Base-by-base conservation (phyloP, 2,797 vertebrate genomes). In the Gorsachius magnificus region DNA sequence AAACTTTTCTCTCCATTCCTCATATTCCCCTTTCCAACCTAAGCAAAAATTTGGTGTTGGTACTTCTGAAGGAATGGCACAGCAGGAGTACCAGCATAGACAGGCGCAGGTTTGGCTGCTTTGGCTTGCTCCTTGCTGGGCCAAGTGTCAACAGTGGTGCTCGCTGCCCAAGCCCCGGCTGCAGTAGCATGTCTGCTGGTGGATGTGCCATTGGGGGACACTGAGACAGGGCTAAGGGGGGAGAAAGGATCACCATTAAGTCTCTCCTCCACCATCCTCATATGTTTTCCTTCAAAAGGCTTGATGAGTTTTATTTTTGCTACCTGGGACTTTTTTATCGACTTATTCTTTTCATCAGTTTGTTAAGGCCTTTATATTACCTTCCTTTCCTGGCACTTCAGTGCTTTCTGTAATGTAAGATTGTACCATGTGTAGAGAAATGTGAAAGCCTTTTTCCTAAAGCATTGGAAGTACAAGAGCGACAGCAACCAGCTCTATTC, bases 81-180 rank as follows among this genome's bases (percentile, higher is more conserved):
- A 50, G 36, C 38, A 65, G 80, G 63, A 51, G 13, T 33, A 51
- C 9, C 16, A 16, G 13, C 6, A 5, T 13, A 45, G 31, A 18
- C 11, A 81, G 48, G 17, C 0, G 0, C 0, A 1, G 9, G 13
- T 93, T 79, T 68, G 35, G 28, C 43, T 80, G 3, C 75, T 95
- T 82, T 60, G 68, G 6, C 43, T 88, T 77, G 28, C 66, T 75
- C 13, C 57, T 56, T 74, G 24, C 12, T n/a, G 63, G 54, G 28
- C 46, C 57, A 60, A 29, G 63, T 11, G 8, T 66, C 63, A 74
- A 13, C 14, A 36, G 17, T 19, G 9, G 12, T 48, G 18, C 16
- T 66, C 4, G 3, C 22, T 69, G 36, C 64, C n/a, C 21, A 25
- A 41, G 35, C 58, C 78, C 19, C 5, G 21, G 7, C 7, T 54